These are phyloP conservation scores for Orthosia gothica DNA, from an alignment of 2,888 invertebrate species.

Conservation along the genomic window DNA sequence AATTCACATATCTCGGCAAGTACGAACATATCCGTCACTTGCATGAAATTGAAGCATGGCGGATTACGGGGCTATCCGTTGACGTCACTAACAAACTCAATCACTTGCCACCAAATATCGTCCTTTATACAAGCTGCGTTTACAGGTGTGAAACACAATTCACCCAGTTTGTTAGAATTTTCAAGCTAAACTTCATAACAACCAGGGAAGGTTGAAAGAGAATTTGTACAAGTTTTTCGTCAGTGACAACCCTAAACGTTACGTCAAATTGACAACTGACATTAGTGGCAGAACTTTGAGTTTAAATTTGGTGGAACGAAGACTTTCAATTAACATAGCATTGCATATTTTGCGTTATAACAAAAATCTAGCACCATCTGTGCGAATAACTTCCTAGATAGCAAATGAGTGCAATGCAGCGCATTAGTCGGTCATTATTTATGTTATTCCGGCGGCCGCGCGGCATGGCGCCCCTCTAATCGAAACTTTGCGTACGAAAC, in stretches of 20 bases:
- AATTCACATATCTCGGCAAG: constrained; percentile 7
- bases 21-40: neutral
- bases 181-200: neutral
- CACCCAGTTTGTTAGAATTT: neutral
- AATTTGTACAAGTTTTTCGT: neutral
- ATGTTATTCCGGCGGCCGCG: constrained; percentile 74
- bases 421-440: constrained; percentile 79
- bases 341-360: constrained; percentile 28
- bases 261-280: neutral
- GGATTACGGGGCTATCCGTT: constrained; percentile 24
- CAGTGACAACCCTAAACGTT: neutral
- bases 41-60: neutral
- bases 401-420: constrained; percentile 80
- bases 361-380: constrained; percentile 64
- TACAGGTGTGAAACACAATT: neutral
- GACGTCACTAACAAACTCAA: constrained; percentile 33
- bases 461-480: constrained; percentile 78
- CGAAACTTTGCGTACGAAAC: constrained; percentile 82
- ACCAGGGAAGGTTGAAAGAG: too few species aligned
- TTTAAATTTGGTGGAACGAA: neutral
- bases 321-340: constrained; percentile 22
- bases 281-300: neutral
- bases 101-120: constrained; percentile 22
- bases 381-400: constrained; percentile 73
- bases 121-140: neutral